These are phyloP conservation scores for Drosophila vallismaia DNA, from an alignment of 2,888 invertebrate species.

Conservation along the genomic window DNA sequence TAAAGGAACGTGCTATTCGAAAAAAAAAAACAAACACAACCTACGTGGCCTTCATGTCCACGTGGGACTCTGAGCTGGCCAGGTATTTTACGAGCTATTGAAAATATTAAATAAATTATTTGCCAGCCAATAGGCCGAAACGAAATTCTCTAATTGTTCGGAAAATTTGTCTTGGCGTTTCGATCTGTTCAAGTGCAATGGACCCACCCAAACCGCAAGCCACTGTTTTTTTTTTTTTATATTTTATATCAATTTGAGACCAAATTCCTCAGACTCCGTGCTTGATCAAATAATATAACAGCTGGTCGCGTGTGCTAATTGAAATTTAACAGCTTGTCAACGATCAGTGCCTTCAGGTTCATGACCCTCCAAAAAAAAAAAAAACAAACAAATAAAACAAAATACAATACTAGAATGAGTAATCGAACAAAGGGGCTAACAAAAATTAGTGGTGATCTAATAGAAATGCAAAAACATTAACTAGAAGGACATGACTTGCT, in stretches of 20 bases:
- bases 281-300: slow-evolving; percentile 33
- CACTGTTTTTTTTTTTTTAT: neutral
- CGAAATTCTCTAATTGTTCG: neutral
- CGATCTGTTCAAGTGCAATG: slow-evolving; percentile 3
- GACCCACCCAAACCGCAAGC: neutral
- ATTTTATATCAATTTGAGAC: neutral
- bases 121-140: neutral
- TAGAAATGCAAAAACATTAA: slow-evolving; percentile 3
- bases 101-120: neutral
- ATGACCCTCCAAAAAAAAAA: slow-evolving; percentile 46
- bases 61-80: neutral
- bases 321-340: slow-evolving; percentile 42
- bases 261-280: slow-evolving; percentile 2
- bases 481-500: neutral
- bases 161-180: neutral
- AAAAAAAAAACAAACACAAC: neutral
- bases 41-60: slow-evolving; percentile 25
- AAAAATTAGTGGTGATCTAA: neutral
- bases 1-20: slow-evolving; percentile 17
- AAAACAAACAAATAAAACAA: neutral
- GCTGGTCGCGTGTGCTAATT: slow-evolving; percentile 34
- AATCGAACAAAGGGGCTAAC: neutral
- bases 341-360: slow-evolving; percentile 38
- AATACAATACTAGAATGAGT: neutral
- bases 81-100: neutral